These are phyloP conservation scores for Zygaena filipendulae DNA, from an alignment of 2,888 invertebrate species.

Conservation along the genomic window DNA sequence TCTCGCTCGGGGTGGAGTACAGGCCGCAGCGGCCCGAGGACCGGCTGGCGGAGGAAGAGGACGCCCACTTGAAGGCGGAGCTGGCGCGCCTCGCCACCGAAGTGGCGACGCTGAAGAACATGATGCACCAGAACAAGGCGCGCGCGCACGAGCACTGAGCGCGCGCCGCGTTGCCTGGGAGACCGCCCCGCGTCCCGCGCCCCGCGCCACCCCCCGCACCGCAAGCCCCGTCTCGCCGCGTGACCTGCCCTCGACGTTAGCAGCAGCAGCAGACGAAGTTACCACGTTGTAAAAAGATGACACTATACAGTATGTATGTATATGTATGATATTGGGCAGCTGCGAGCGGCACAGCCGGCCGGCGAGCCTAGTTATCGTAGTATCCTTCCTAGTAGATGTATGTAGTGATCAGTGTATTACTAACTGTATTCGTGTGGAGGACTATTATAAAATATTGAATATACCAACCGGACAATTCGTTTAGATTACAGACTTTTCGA, in stretches of 20 bases:
- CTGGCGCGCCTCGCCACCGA: constrained; percentile 90
- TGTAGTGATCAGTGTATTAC: constrained; percentile 44
- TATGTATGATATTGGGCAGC: constrained; percentile 59
- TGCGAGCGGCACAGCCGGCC: constrained; percentile 54
- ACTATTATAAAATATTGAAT: constrained; percentile 31
- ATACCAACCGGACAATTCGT: constrained; percentile 50
- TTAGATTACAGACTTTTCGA: constrained; percentile 63
- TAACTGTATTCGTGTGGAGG: background rate
- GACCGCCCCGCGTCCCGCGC: constrained; percentile 16
- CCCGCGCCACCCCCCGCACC: constrained; percentile 13
- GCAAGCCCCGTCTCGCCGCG: constrained; percentile 12
- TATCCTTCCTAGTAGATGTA: constrained; percentile 60
- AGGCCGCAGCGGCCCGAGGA: constrained; percentile 48
- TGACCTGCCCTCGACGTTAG: constrained; percentile 15
- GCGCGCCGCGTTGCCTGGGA: constrained; percentile 17
- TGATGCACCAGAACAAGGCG: constrained; percentile 75
- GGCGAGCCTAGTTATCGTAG: constrained; percentile 50
- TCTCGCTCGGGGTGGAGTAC: constrained; percentile 82
- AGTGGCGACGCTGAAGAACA: constrained; percentile 88
- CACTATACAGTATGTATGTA: constrained; percentile 27
- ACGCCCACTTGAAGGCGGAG: constrained; percentile 84
- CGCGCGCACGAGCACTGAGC: constrained; percentile 61
- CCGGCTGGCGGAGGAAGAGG: constrained; percentile 66
- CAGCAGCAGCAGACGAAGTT: constrained; percentile 55
- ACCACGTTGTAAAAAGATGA: constrained; percentile 61